Evolutionary conservation across 2,888 invertebrate species (phyloP), one percentile per base, ranked within the genome.

Genomic region (Caenorhabditis macrosperma): DNA sequence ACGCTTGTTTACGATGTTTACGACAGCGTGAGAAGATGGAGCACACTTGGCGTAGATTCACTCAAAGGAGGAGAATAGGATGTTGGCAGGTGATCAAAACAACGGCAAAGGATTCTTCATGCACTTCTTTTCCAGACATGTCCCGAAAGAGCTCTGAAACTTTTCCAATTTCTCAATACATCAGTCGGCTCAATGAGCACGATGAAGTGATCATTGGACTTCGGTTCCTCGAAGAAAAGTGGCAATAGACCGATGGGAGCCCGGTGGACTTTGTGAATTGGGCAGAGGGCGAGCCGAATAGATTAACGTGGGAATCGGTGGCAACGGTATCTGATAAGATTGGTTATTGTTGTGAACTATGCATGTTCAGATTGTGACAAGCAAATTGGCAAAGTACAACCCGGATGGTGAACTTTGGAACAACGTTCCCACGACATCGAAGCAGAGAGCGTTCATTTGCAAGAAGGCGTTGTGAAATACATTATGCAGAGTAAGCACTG

Each of bases 1-100:
- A n/a, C n/a, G n/a, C n/a, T n/a, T n/a, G n/a, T n/a, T n/a, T n/a
- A n/a, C n/a, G n/a, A n/a, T n/a, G n/a, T n/a, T n/a, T n/a, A n/a
- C n/a, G n/a, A n/a, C n/a, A n/a, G n/a, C n/a, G n/a, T 46, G 2
- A 17, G 46, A 46, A 17, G 24, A 22, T 5, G 50, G 30, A 4
- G 63, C 5, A 15, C 15, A 48, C 3, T 24, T 63, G 3, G 48
- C 28, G n/a, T 63, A 48, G 9, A 63, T 63, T n/a, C 63, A 63
- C 30, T 28, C 28, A 1, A 2, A 63, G 30, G 50, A 6, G 24
- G 63, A 63, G 33, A 41, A 50, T 10, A n/a, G n/a, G n/a, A n/a
- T n/a, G n/a, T n/a, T n/a, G n/a, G n/a, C n/a, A n/a, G n/a, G n/a
- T n/a, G n/a, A n/a, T n/a, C n/a, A n/a, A n/a, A n/a, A n/a, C n/a